phyloP scores from a whole-genome alignment of 2,113 vertebrate genomes.

The Morphnarchus princeps region DNA sequence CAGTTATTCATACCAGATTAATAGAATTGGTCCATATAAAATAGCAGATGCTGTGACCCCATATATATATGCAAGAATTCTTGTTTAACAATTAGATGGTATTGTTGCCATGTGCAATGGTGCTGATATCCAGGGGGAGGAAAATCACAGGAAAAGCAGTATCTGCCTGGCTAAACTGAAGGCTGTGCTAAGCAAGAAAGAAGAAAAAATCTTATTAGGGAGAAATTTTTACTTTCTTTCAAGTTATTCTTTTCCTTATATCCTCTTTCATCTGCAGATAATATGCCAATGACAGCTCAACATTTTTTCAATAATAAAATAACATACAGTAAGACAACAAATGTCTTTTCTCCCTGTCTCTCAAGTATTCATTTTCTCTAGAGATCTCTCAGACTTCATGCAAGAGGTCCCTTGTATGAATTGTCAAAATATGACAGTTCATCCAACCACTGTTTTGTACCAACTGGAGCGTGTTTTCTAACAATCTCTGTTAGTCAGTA shows the following conservation, averaged over 20 bases:
- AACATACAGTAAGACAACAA: conserved; percentile 7
- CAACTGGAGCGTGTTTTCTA: conserved; percentile 31
- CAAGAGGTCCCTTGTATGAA: background rate
- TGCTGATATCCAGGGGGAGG: background rate
- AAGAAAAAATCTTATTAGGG: background rate
- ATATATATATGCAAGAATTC: background rate
- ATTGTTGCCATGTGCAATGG: background rate
- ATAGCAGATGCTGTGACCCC: background rate
- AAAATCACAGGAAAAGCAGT: background rate
- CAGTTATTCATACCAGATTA: background rate
- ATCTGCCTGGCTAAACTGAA: background rate
- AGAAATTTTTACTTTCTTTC: background rate
- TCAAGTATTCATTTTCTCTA: conserved; percentile 23
- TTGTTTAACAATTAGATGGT: background rate
- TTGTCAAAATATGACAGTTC: conserved; percentile 51
- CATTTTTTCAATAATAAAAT: conserved; percentile 33
- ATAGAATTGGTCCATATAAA: background rate
- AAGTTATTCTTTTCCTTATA: background rate
- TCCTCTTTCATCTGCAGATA: background rate
- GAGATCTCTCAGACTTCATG: background rate
- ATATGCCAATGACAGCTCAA: conserved; percentile 17
- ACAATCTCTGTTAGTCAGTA: background rate
- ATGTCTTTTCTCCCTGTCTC: background rate
- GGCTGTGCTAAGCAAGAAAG: background rate
- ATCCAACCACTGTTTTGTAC: background rate